phyloP scores from a whole-genome alignment of 2,113 vertebrate species.

The Struthidea cinerea region DNA sequence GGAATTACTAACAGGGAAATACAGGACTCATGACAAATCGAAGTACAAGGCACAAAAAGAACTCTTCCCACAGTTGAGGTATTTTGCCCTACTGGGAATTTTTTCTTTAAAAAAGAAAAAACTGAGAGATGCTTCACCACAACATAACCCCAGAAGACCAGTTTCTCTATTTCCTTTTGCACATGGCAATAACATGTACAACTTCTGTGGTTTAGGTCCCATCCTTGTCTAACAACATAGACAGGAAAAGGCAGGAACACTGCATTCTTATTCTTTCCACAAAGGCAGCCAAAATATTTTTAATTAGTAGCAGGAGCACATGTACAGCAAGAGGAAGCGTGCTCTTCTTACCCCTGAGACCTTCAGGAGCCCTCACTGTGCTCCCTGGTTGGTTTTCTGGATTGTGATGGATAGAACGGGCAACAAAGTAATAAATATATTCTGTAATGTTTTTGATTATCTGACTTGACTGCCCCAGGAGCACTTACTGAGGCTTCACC shows the following conservation, averaged over 20 bases:
- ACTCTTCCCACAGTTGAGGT: neutral
- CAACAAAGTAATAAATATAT: neutral
- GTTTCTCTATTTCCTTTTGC: neutral
- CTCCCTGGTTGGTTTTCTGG: neutral
- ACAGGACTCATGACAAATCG: neutral
- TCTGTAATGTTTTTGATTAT: neutral
- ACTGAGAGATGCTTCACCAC: neutral
- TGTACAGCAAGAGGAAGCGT: neutral
- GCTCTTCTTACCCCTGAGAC: neutral
- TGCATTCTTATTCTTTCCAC: constrained; percentile 8
- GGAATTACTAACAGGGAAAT: neutral
- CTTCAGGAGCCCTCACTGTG: neutral
- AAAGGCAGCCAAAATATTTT: neutral
- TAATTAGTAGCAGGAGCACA: neutral
- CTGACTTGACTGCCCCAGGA: neutral
- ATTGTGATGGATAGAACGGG: neutral
- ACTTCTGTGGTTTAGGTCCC: neutral
- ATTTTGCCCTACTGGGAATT: neutral
- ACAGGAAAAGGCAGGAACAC: neutral
- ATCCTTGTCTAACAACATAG: neutral
- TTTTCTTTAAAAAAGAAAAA: neutral
- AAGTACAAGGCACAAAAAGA: neutral
- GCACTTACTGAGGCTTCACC: neutral
- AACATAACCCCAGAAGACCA: neutral
- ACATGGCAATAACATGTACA: neutral